Base-by-base conservation (phyloP, 1,140 invertebrate genomes). In the Belonocnema kinseyi region DNA sequence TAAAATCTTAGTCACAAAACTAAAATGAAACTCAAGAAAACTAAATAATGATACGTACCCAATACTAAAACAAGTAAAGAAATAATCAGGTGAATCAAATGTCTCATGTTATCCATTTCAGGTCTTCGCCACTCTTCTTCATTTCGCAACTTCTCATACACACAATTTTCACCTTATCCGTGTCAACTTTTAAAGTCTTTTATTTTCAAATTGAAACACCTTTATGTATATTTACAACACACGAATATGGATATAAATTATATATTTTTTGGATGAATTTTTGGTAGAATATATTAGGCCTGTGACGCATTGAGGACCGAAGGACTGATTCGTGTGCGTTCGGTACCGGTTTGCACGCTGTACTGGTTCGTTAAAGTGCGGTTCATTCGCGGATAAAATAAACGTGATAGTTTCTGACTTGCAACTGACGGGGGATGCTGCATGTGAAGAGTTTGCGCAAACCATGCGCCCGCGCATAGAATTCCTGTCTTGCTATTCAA, bases 391-490 rank as follows among this genome's bases (percentile, higher is more conserved):
- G 53, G 16, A 54, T 54, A 54, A 54, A 54, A 46, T 46, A 46
- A 46, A 11, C 7, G 53, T 54, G 17, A 54, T 54, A 54, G 53
- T n/a, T 54, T 54, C 53, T 54, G 53, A 54, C 53, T 54, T 17
- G 13, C 52, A 53, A 53, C 52, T 53, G 52, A 53, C 52, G 52
- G 53, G 53, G 53, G 53, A 54, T 54, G 53, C 53, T 54, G 53
- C 17, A 10, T 19, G 53, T 19, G n/a, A 10, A 54, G 53, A 54
- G 53, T 17, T 54, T 54, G 53, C 53, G 53, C 53, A 0, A 17
- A 19, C 4, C 53, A 19, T 7, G 53, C 53, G 53, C 53, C 17
- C n/a, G 53, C 53, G 53, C 53, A 54, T 17, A 54, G 53, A 54
- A 54, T 54, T 16, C 53, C 19, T 54, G 3, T 54, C 7, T 2